A percentile compares a stretch with the other conserved stretches of the same genome.
Evolutionary conservation across 2,113 vertebrate species (phyloP).

Genomic region (Equus przewalskii): DNA sequence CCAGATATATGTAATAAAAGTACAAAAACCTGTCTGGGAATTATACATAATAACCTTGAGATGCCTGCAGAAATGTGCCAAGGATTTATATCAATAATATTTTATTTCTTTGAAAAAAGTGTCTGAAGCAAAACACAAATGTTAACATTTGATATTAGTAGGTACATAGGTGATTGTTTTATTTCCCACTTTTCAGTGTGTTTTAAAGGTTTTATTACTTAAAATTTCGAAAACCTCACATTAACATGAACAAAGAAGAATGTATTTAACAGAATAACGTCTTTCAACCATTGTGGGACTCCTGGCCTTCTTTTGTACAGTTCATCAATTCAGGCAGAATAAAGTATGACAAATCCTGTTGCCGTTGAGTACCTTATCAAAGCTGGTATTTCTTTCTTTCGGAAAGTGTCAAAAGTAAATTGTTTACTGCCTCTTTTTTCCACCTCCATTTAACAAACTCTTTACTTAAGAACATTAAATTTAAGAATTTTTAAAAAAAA

Average conservation of each 20-base stretch:
- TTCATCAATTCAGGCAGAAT: not conserved
- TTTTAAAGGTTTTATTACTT: slow-evolving; percentile 12
- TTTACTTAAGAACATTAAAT: no score
- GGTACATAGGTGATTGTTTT: not conserved
- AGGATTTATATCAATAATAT: not conserved
- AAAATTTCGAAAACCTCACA: not conserved
- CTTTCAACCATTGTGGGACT: not conserved
- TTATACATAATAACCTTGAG: not conserved
- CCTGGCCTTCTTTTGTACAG: not conserved
- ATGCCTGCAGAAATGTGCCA: not conserved
- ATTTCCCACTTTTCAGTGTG: not conserved
- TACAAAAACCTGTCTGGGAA: not conserved
- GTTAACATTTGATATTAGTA: not conserved
- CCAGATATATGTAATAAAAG: not conserved
- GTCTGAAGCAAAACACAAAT: not conserved
- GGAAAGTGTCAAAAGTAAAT: no score
- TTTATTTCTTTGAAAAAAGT: not conserved
- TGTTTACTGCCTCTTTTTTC: no score
- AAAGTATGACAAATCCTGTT: not conserved
- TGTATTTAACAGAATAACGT: not conserved
- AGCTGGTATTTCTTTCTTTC: no score
- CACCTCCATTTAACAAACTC: no score
- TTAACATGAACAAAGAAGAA: not conserved
- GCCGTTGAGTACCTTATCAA: no score
- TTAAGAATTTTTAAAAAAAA: no score